These are phyloP conservation scores for Carpatolechia fugitivella DNA, from an alignment of 2,888 invertebrate genomes.

Conservation along the genomic window DNA sequence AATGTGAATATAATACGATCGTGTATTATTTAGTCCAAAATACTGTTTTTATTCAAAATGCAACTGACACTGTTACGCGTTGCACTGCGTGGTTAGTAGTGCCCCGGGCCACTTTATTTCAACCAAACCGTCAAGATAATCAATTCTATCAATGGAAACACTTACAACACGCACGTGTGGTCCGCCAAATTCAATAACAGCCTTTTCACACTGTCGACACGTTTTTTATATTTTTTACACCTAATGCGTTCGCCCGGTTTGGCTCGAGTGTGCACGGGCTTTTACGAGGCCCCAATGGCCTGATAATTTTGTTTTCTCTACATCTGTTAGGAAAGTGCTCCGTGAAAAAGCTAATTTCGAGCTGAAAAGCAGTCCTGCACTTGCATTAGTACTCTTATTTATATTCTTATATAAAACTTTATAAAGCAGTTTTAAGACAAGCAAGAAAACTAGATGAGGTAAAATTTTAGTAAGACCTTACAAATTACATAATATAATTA, in stretches of 20 bases:
- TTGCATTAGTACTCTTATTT: no score
- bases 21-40: no score
- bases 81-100: no score
- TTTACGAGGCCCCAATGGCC: conserved; percentile 2
- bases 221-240: background rate
- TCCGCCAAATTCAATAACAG: conserved; percentile 52
- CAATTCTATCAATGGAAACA: conserved; percentile 34
- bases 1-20: no score
- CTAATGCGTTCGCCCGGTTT: conserved; percentile 4
- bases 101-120: background rate
- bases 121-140: background rate
- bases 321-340: conserved; percentile 6
- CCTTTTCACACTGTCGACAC: conserved; percentile 27
- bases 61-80: no score
- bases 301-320: conserved; percentile 4
- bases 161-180: conserved; percentile 46
- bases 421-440: no score
- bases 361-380: background rate
- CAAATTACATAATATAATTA: no score
- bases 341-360: conserved; percentile 8
- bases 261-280: conserved; percentile 1
- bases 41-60: no score
- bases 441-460: no score
- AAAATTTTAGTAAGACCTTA: no score
- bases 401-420: no score